phyloP scores from a whole-genome alignment of 2,113 vertebrate species.

The Oreochromis tanganicae region DNA sequence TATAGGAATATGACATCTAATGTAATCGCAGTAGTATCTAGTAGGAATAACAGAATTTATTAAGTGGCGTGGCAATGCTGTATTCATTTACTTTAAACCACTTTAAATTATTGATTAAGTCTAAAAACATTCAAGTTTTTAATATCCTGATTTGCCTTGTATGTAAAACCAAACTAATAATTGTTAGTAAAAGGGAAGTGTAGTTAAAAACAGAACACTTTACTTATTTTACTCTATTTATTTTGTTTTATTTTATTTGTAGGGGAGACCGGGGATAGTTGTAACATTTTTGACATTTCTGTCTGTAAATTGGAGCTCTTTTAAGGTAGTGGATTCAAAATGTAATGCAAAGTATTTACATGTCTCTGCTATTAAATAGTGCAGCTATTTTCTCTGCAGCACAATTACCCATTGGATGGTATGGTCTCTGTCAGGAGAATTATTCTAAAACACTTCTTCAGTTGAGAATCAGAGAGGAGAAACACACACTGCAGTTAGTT shows the following conservation, averaged over 20 bases:
- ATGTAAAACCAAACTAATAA: not conserved
- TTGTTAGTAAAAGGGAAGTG: not conserved
- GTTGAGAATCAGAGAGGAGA: too few species aligned
- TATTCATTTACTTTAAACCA: not conserved
- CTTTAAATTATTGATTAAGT: not conserved
- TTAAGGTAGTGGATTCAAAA: too few species aligned
- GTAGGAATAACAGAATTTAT: not conserved
- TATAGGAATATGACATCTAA: not conserved
- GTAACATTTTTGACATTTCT: too few species aligned
- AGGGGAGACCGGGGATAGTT: too few species aligned
- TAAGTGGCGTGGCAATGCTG: rapidly evolving
- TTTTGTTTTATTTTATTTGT: not conserved
- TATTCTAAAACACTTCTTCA: too few species aligned
- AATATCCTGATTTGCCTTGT: not conserved
- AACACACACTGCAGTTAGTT: too few species aligned
- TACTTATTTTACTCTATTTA: not conserved
- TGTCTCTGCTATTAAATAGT: too few species aligned
- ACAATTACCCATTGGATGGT: too few species aligned
- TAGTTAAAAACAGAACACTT: not conserved
- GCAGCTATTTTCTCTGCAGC: too few species aligned
- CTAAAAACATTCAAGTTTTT: not conserved
- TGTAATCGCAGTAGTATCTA: not conserved
- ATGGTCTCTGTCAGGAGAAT: too few species aligned
- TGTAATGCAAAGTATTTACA: too few species aligned
- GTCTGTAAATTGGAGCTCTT: too few species aligned